Evolutionary conservation across 1,140 invertebrate species (phyloP), one percentile per base, ranked within the genome.

Genomic region (Trypoxylus dichotomus): DNA sequence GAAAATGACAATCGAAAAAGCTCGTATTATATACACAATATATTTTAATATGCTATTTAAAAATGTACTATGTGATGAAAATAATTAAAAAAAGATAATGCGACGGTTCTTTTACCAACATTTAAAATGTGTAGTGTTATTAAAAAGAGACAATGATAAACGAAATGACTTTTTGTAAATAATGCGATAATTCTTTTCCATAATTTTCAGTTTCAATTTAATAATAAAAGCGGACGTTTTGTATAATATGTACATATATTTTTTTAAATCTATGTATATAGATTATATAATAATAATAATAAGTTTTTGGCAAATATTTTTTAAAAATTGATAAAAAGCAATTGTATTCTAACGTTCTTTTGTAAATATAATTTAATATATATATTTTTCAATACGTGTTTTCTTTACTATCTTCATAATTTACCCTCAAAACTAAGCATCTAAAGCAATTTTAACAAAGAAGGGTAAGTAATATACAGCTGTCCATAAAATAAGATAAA

Each of bases 231-330:
- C 21, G 24, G 32, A 42, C 24, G 19, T 42, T n/a, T 47, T 75
- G 24, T 75, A 75, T 73, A 73, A 32, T 29, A 25, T 75, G 74
- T 75, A 75, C 8, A 75, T 75, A 75, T 75, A 75, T 75, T 75
- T 75, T 75, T 75, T 75, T 75, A 75, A 75, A 75, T 47, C 41
- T 47, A 75, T 75, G 74, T 75, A 75, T 63, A 63, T 63, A 63
- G 21, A 21, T 63, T 19, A 63, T 47, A 3, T 47, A 47, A 47
- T 47, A 58, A n/a, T 58, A 21, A n/a, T 3, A 63, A 19, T 63
- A 27, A 63, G 60, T 63, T 63, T 63, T 63, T 63, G 60, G 60
- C 60, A 63, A 24, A 63, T 47, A 63, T 63, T 25, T 63, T 63
- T 63, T 63, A 25, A 63, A 63, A 63, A 63, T 63, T 63, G 60